Percentiles rank a stretch among this genome's conserved stretches.
phyloP scores from a whole-genome alignment of 2,797 vertebrate species.

The Sternarchorhynchus goeldii region DNA sequence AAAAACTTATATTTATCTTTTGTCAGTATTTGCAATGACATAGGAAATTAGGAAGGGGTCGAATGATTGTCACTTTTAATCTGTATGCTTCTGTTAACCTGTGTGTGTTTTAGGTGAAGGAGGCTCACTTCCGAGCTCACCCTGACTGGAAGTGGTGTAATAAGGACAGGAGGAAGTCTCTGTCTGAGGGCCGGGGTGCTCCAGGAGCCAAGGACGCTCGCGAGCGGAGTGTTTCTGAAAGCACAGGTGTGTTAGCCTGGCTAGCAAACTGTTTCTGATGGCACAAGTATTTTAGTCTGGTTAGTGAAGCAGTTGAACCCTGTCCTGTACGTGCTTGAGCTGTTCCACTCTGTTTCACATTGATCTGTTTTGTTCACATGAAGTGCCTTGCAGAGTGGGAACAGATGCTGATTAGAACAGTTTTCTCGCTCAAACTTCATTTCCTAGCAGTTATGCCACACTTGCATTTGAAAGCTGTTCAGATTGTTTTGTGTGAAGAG shows the following conservation, averaged over 20 bases:
- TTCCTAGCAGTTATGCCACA: too few species aligned
- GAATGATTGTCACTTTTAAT: background rate
- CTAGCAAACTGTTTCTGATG: conserved; percentile 31
- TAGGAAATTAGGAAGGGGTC: background rate
- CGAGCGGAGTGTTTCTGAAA: conserved; percentile 90
- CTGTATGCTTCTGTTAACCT: background rate
- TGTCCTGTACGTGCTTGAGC: background rate
- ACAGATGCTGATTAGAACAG: too few species aligned
- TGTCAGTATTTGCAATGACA: background rate
- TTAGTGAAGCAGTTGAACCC: background rate
- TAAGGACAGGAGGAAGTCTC: conserved; percentile 90
- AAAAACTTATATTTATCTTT: too few species aligned
- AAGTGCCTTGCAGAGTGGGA: too few species aligned
- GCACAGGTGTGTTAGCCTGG: conserved; percentile 68
- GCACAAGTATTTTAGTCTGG: conserved; percentile 42
- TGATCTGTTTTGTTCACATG: background rate
- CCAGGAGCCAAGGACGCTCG: conserved; percentile 79
- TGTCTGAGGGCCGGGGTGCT: conserved; percentile 82
- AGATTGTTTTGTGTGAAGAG: too few species aligned
- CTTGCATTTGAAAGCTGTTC: too few species aligned
- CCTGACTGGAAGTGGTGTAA: conserved; percentile 98
- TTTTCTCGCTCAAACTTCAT: too few species aligned
- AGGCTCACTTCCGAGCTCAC: conserved; percentile 91
- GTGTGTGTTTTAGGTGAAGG: conserved; percentile 80
- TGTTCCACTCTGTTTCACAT: background rate